These are phyloP conservation scores for Ichneumoninae sp. DNA, from an alignment of 2,888 invertebrate genomes.

Conservation along the genomic window DNA sequence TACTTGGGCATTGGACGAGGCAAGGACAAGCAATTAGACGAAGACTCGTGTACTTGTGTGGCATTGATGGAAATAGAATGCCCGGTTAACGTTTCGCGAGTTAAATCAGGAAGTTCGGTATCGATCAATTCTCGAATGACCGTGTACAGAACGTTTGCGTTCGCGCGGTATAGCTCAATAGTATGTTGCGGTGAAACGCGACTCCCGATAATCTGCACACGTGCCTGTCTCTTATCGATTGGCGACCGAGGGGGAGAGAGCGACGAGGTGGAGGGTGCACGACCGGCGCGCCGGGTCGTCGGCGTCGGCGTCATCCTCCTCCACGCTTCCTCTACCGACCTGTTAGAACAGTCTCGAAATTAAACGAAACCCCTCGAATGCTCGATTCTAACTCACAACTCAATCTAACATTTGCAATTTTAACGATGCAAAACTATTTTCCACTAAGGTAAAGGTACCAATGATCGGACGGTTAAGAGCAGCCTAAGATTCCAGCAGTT, in stretches of 20 bases:
- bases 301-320: constrained; percentile 1
- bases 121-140: constrained; percentile 6
- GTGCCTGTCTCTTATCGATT: constrained; percentile 42
- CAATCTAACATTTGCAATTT: background rate
- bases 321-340: constrained; percentile 48
- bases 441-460: too few relatives aligned
- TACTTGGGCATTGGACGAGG: background rate
- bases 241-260: constrained; percentile 3
- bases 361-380: constrained; percentile 24
- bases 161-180: background rate
- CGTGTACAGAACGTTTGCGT: background rate
- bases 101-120: background rate
- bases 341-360: constrained; percentile 54
- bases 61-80: constrained; percentile 34
- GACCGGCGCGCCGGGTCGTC: constrained; percentile 56
- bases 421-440: background rate
- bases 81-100: background rate
- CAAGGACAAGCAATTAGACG: constrained; percentile 32
- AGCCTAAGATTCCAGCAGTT: too few relatives aligned
- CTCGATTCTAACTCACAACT: background rate
- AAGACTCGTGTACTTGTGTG: constrained; percentile 1
- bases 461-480: too few relatives aligned
- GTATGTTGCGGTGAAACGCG: constrained; percentile 41
- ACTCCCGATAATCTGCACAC: constrained; percentile 37
- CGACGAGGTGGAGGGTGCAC: constrained; percentile 40